A percentile compares a stretch with the other conserved stretches of the same genome.
These are phyloP conservation scores for Heliconius melpomene DNA, from an alignment of 1,140 invertebrate species.

Conservation along the genomic window DNA sequence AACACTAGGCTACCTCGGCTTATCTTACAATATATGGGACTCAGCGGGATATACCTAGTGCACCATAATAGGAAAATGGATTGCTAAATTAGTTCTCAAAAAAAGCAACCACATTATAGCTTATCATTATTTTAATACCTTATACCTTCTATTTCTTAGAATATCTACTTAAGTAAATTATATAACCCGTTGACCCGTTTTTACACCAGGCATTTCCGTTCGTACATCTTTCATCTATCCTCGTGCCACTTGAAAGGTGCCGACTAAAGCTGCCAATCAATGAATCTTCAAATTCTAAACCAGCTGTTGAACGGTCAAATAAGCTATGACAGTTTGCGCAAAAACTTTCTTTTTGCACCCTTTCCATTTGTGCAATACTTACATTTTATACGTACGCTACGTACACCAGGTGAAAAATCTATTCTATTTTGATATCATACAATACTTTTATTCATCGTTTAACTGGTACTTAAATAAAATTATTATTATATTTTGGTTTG, in stretches of 20 bases:
- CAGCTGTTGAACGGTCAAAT: slow-evolving; percentile 45
- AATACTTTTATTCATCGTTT: background rate
- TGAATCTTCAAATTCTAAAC: slow-evolving; percentile 26
- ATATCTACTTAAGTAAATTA: slow-evolving; percentile 3
- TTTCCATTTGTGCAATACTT: slow-evolving; percentile 57
- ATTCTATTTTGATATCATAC: background rate
- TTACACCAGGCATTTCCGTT: slow-evolving; percentile 9
- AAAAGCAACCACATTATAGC: background rate
- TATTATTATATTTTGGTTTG: background rate
- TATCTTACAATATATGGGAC: background rate
- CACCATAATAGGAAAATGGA: background rate
- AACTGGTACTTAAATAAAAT: background rate
- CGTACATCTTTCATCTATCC: slow-evolving; percentile 12
- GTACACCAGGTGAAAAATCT: slow-evolving; percentile 36
- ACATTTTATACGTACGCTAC: slow-evolving; percentile 36
- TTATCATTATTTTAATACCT: background rate
- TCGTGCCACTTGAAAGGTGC: slow-evolving; percentile 27
- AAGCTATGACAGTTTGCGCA: slow-evolving; percentile 51
- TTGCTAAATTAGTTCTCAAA: background rate
- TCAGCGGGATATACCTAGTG: too few relatives aligned
- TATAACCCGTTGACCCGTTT: slow-evolving; percentile 8
- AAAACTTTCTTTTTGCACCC: slow-evolving; percentile 62
- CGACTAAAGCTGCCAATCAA: slow-evolving; percentile 43
- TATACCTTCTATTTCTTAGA: background rate
- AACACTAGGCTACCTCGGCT: too few relatives aligned